These are phyloP conservation scores for Penaeus monodon DNA, from an alignment of 2,888 invertebrate species.

Conservation along the genomic window DNA sequence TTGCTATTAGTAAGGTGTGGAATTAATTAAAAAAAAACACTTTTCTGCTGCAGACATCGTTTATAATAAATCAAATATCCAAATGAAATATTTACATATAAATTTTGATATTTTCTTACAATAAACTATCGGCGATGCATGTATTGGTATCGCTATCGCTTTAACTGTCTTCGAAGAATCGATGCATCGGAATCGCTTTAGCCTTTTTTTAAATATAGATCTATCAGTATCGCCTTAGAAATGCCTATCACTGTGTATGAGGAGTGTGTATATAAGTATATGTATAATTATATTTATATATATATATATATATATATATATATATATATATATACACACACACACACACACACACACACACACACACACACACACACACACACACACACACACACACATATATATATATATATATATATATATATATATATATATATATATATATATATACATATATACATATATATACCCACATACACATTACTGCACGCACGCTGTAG, in stretches of 20 bases:
- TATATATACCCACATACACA: conserved; percentile 9
- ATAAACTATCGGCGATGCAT: background rate
- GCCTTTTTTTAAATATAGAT: no score
- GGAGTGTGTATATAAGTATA: background rate
- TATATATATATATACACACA: background rate
- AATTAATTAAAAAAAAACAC: background rate
- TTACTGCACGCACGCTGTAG: conserved; percentile 31
- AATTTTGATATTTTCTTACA: background rate
- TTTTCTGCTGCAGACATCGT: background rate
- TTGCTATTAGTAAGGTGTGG: background rate
- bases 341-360: background rate
- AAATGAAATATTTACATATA: background rate
- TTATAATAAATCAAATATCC: background rate
- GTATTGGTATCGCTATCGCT: no score
- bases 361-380: background rate
- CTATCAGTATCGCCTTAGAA: background rate
- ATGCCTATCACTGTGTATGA: background rate
- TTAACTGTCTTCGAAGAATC: no score
- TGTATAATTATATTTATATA: background rate
- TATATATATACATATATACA: background rate
- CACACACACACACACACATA: background rate
- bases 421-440: background rate
- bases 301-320: background rate
- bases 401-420: background rate
- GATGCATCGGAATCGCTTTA: no score